These are phyloP conservation scores for Euproctis similis DNA, from an alignment of 2,888 invertebrate species.

Conservation along the genomic window DNA sequence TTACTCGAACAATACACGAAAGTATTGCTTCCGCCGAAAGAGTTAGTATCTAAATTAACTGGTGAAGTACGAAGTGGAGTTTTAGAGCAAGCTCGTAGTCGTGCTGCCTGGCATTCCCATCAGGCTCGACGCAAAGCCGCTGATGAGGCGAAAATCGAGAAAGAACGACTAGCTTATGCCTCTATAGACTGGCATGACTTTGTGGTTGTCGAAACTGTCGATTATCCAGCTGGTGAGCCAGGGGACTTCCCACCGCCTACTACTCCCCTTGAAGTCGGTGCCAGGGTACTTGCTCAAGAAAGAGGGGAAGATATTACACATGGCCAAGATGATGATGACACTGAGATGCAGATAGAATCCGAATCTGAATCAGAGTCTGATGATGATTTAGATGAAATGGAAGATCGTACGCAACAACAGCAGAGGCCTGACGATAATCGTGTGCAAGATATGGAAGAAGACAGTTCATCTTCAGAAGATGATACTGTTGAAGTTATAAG, in stretches of 20 bases:
- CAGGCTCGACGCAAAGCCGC: conserved; percentile 94
- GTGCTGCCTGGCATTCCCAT: conserved; percentile 97
- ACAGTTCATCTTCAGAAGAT: conserved; percentile 79
- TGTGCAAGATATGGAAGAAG: conserved; percentile 95
- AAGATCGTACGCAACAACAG: conserved; percentile 72
- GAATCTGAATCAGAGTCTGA: conserved; percentile 80
- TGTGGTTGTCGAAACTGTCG: conserved; percentile 99
- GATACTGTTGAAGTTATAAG: conserved; percentile 41
- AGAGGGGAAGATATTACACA: conserved; percentile 81
- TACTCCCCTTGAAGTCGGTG: conserved; percentile 97
- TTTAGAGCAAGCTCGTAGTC: conserved; percentile 92
- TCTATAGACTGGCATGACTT: conserved; percentile 99
- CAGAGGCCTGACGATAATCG: conserved; percentile 60
- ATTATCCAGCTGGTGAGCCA: conserved; percentile 97
- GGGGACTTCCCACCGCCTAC: conserved; percentile 98
- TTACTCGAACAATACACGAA: conserved; percentile 99
- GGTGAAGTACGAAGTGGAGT: conserved; percentile 83
- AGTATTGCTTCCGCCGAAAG: conserved; percentile 96
- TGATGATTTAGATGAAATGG: conserved; percentile 79
- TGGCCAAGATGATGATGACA: conserved; percentile 78
- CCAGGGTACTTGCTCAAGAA: conserved; percentile 89
- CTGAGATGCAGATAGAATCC: conserved; percentile 93
- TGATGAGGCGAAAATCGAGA: conserved; percentile 96
- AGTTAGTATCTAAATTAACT: conserved; percentile 84
- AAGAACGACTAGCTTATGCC: conserved; percentile 95